Base-by-base conservation (phyloP, 53 echinoderm and acorn worm species). In the Patiria pectinifera region DNA sequence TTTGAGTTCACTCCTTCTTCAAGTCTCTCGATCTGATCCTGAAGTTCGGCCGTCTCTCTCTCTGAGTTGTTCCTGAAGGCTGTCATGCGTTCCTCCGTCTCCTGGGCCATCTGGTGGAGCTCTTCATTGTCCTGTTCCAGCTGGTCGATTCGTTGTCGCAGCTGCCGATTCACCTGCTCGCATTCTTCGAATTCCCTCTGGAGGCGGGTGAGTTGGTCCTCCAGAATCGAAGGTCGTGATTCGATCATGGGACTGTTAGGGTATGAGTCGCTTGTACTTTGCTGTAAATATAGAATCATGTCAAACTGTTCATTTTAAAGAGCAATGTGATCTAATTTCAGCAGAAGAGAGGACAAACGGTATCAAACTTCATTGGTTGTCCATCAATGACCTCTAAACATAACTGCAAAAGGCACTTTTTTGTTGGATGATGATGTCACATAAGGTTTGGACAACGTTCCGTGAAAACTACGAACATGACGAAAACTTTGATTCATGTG, bases 41-140 rank as follows among this genome's bases (percentile, higher is more conserved):
- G 91, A 66, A 93, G 86, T 26, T 97, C 94, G 70, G 94, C 91
- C 1, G 83, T 93, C 72, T 90, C 74, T 24, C 93, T 80, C 85
- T 96, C 91, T 2, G 95, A 78, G 15, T 95, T 92, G 35, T 59
- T 86, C 80, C 93, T 86, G 61, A 94, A 79, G 18, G 53, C 78
- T 45, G 94, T 89, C 92, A 98, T 83, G 46, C 95, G 92, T 13
- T 94, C 95, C 82, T 98, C 98, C 7, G 96, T 98, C 83, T 98
- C 98, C 70, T 95, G 83, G 48, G 98, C 96, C 24, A 96, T 92
- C 47, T 91, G 93, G 72, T 95, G 91, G 21, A 93, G 92, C 13
- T 98, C 98, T 80, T 98, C 98, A n/a, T 95, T 92, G 66, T 98
- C 98, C 82, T 83, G 94, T 81, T 96, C 95, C 48, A 95, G 90